A percentile compares a stretch with the other conserved stretches of the same genome.
Evolutionary conservation across 37 sponge, comb jelly and placozoan species (phyloP).

Genomic region (Trichoplax adhaerens): DNA sequence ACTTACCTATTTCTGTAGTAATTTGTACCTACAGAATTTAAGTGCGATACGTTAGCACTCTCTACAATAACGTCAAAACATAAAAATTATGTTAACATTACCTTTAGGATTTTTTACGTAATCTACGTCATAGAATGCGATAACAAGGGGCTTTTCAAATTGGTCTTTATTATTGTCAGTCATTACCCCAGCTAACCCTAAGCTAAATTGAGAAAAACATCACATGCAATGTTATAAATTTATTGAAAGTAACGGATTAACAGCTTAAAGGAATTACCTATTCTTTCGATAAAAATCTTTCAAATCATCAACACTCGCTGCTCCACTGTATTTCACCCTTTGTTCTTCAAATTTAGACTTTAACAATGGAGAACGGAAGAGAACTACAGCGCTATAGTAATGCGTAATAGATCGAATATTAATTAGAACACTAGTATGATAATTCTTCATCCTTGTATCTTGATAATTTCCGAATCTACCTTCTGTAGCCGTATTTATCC

Average conservation of each 20-base stretch:
- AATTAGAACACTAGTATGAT: background rate
- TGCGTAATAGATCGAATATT: background rate
- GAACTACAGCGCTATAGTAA: slow-evolving; percentile 42
- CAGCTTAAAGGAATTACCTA: slow-evolving; percentile 16
- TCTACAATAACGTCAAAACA: background rate
- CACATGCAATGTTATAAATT: background rate
- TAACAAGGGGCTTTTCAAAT: slow-evolving; percentile 52
- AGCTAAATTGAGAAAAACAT: slow-evolving; percentile 19
- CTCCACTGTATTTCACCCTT: slow-evolving; percentile 28
- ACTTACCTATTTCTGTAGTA: slow-evolving; percentile 67
- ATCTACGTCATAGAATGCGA: slow-evolving; percentile 61
- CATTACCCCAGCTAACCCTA: slow-evolving; percentile 63
- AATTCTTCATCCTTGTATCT: background rate
- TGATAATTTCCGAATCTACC: slow-evolving; percentile 19
- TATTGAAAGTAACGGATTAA: background rate
- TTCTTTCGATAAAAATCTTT: slow-evolving; percentile 25
- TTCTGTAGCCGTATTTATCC: slow-evolving; percentile 27
- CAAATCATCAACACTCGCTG: slow-evolving; percentile 2
- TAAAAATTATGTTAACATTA: slow-evolving; percentile 2
- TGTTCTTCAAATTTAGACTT: slow-evolving; percentile 61
- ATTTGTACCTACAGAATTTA: slow-evolving; percentile 42
- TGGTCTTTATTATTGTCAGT: slow-evolving; percentile 29
- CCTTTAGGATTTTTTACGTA: slow-evolving; percentile 65
- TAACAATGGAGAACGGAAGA: slow-evolving; percentile 50
- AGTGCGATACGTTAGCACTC: background rate